A percentile compares a stretch with the other conserved stretches of the same genome.
Conservation (phyloP, 2,888 invertebrate genomes). For the Papilio elwesi region DNA sequence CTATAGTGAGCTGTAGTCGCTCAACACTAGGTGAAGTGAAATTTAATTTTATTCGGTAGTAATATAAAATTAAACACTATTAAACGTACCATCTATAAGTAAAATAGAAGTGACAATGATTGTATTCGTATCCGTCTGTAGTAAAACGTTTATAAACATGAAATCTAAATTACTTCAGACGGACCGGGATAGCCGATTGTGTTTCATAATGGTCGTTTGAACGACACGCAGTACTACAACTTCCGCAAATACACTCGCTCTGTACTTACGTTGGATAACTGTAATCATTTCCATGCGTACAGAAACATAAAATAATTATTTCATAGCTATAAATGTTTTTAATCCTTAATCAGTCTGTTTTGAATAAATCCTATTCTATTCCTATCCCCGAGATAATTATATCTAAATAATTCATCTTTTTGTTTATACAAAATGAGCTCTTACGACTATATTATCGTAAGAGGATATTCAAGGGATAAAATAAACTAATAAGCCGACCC, state of each 20-base stretch:
- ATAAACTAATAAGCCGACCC: too few relatives aligned
- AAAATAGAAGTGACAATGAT: slow-evolving; percentile 6
- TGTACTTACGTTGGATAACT: slow-evolving; percentile 18
- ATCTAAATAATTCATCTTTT: background rate
- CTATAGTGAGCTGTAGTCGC: too few relatives aligned
- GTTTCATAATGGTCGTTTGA: slow-evolving; percentile 43
- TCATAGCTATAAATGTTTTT: slow-evolving; percentile 6
- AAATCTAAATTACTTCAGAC: slow-evolving; percentile 32
- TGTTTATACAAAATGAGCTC: background rate
- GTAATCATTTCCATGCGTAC: slow-evolving; percentile 29
- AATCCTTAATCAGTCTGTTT: background rate
- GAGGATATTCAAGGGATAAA: too few relatives aligned
- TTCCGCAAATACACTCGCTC: slow-evolving; percentile 55
- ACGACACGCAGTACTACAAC: slow-evolving; percentile 63
- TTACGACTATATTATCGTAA: background rate
- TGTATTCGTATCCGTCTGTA: background rate
- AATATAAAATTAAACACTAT: background rate
- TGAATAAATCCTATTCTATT: background rate
- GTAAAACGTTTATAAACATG: slow-evolving; percentile 36
- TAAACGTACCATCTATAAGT: background rate
- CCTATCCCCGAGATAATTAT: background rate
- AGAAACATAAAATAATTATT: background rate
- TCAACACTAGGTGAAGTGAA: too few relatives aligned
- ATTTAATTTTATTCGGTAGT: background rate
- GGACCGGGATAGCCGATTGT: slow-evolving; percentile 39